Base-by-base conservation (phyloP, 2,888 invertebrate genomes). In the Caenorhabditis plicata region DNA sequence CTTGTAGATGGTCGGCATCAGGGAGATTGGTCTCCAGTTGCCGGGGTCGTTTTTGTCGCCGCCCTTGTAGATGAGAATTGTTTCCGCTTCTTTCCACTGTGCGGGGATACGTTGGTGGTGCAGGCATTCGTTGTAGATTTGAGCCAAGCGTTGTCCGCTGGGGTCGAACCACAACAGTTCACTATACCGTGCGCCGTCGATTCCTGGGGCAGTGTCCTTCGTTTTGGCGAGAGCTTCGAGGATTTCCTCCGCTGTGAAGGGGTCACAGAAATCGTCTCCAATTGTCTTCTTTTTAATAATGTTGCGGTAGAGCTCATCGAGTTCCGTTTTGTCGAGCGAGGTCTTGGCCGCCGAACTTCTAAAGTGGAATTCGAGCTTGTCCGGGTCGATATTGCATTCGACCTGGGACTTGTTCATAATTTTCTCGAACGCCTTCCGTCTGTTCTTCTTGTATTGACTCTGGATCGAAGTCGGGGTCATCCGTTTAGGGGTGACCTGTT, bases 1-100 rank as follows among this genome's bases (percentile, higher is more conserved):
- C n/a, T 42, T 42, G 29, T 27, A 42, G 29, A 42, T 42, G 17
- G 42, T 42, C 7, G 42, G 40, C 40, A 40, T 40, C 3, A 40
- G 40, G n/a, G 13, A 13, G 19, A 40, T 40, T 7, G 40, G 43
- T 9, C 44, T 19, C 44, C 44, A 44, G 31, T 44, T 44, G 5
- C 23, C 32, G 4, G 35, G 33, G n/a, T 44, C 25, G 3, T 2
- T 19, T n/a, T 32, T n/a, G 33, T 44, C 44, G 8, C 33, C 32
- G 9, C 33, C 44, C 22, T 44, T 44, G 15, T 31, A 25, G 8
- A 44, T n/a, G 13, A 44, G 44, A 17, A 35, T 20, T n/a, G 44
- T 44, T 33, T 44, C 44, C 19, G 44, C 44, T 19, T 44, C 44
- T 20, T 44, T 44, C 44, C 41, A 41, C 3, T 13, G 3, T 8